A percentile compares a stretch with the other conserved stretches of the same genome.
phyloP scores from a whole-genome alignment of 64 coral and sea anemone species.

The Exaiptasia diaphana region DNA sequence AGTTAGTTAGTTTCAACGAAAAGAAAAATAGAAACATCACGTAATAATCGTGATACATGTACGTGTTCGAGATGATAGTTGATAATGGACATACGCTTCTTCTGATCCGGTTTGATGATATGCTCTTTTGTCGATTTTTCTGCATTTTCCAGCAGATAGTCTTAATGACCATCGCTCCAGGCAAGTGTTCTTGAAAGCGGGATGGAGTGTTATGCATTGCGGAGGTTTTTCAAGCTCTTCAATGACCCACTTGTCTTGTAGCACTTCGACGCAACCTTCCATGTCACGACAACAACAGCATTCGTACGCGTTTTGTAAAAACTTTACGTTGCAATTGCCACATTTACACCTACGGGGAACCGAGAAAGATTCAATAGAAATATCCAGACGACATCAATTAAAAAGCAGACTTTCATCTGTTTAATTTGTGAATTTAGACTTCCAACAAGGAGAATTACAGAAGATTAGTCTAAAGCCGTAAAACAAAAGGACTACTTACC shows the following conservation, averaged over 20 bases:
- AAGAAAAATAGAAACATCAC: no score
- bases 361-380: not conserved
- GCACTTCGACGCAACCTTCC: conserved; percentile 5
- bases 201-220: conserved; percentile 32
- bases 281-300: conserved; percentile 38
- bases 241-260: conserved; percentile 10
- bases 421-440: not conserved
- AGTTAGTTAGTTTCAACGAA: no score
- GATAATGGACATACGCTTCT: not conserved
- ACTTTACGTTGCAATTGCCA: not conserved
- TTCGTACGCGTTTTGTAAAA: conserved; percentile 39
- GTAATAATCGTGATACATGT: no score
- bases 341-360: not conserved
- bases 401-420: not conserved
- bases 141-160: not conserved
- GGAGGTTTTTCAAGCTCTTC: conserved; percentile 11
- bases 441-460: not conserved
- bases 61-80: no score
- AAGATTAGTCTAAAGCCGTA: not conserved
- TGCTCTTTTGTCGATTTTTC: not conserved
- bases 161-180: not conserved
- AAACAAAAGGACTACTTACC: conserved; percentile 48
- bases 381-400: not conserved
- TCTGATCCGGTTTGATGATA: not conserved
- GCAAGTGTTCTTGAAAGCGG: conserved; percentile 7